Percentiles rank a stretch among this genome's conserved stretches.
Conservation (phyloP, 2,113 vertebrate species). For the Formicarius rufipectus region DNA sequence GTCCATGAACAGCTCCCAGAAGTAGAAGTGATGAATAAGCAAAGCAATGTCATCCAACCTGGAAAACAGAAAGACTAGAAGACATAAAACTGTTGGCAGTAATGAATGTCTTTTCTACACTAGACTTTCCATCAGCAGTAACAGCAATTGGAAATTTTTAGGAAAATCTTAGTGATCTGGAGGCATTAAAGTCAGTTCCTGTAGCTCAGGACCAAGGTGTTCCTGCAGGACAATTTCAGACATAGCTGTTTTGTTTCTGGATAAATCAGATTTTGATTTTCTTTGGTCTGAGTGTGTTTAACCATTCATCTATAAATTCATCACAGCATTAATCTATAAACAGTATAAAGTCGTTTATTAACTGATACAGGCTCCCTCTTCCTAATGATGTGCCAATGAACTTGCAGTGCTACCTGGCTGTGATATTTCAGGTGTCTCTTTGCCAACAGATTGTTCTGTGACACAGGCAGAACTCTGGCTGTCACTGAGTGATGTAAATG, state of each 20-base stretch:
- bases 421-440: background rate
- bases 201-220: background rate
- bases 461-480: background rate
- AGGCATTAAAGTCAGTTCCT: background rate
- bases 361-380: background rate
- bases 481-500: background rate
- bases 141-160: background rate
- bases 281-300: background rate
- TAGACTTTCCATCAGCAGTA: background rate
- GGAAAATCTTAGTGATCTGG: background rate
- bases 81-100: background rate
- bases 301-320: background rate
- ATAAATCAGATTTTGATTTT: background rate
- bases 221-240: background rate
- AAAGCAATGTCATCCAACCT: background rate
- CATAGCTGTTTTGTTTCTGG: background rate
- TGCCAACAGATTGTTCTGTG: background rate
- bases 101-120: background rate
- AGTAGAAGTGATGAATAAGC: slow-evolving; percentile 28
- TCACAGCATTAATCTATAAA: background rate
- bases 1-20: background rate
- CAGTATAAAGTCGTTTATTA: background rate
- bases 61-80: background rate
- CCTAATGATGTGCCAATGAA: background rate
- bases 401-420: background rate